Base-by-base conservation (phyloP, 2,797 vertebrate genomes). In the Lutjanus argentimaculatus region DNA sequence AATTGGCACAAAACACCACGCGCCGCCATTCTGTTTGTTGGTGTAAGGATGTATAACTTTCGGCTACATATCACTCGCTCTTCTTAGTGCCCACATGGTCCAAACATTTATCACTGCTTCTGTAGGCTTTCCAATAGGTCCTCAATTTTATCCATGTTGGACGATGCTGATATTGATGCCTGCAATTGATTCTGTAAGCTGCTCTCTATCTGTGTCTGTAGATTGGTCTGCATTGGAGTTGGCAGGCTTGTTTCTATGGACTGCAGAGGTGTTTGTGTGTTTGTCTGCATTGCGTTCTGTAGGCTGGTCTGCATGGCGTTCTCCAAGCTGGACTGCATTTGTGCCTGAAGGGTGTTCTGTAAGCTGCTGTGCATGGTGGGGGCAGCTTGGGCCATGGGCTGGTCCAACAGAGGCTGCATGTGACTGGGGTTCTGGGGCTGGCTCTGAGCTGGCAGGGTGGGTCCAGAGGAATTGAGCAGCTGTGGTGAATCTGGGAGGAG, bases 101-200 rank as follows among this genome's bases (percentile, higher is more conserved):
- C 84, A 94, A 95, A 52, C 94, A 92, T 86, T 96, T 92, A 73
- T 95, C 96, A 97, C 94, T 98, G 97, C 93, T 97, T 98, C 89
- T 99, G 98, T 78, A 99, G 93, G 16, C 96, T 97, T 90, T 98
- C 98, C 40, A 99, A 96, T 89, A 99, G 94, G 85, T 98, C 96
- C 52, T 98, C 97, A 0, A 99, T 98, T 89, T 99, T 99, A 94
- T 98, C 97, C 82, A 98, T 97, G 80, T 95, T 97, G 92, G 97
- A 96, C 14, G 95, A 96, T 63, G 96, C 64, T 10, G 96, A 96
- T 94, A 98, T 95, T 16, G 94, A 91, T 2, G 91, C 90, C 88
- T 94, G 92, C 88, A 94, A 42, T 1, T 93, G 89, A 83, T 91
- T 95, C 88, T 93, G 93, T 78, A 93, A 77, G 89, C 91, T 91